Evolutionary conservation across 2,797 vertebrate genomes (phyloP), one percentile per base, ranked within the genome.

Genomic region (Chelmon rostratus): DNA sequence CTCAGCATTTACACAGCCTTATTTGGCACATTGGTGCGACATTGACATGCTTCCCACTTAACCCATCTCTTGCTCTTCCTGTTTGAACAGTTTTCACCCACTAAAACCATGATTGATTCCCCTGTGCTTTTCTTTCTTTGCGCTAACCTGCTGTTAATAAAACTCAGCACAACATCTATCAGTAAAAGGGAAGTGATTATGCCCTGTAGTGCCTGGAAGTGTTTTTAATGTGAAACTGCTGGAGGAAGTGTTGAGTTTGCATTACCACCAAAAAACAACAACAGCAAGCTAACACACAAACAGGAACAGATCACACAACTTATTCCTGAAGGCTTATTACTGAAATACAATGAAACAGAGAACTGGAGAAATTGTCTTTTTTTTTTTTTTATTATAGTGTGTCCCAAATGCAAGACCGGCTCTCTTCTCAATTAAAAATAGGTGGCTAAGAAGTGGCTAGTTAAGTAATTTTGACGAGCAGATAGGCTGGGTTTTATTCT

Each of bases 161-260:
- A 28, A 35, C 58, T 62, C 16, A 37, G 44, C 72, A 8, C 9
- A 62, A 16, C 33, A 25, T 73, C 21, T 35, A 40, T 23, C 37
- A 42, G 2, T 6, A 11, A 64, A 69, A 75, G n/a, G 44, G 69
- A 77, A 58, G 58, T 50, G 9, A 40, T 25, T 25, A 52, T 58
- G 11, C 42, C 38, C 2, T 46, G 21, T 7, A 56, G 38, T 21
- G 44, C 38, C 15, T 63, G 18, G 31, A 28, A 61, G 42, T 21
- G 33, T 58, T 53, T n/a, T 47, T 3, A 25, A n/a, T 68, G 38
- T 50, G 64, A 73, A 68, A 10, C 21, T 73, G 54, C 31, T 44
- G 9, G 35, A 54, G 40, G 56, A 68, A 73, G 44, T 69, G n/a
- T 31, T 19, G 53, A 67, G 33, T 46, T 78, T 58, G 31, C 35